Evolutionary conservation across 2,797 vertebrate species (phyloP), one percentile per base, ranked within the genome.

Genomic region (Rhinatrema bivittatum): DNA sequence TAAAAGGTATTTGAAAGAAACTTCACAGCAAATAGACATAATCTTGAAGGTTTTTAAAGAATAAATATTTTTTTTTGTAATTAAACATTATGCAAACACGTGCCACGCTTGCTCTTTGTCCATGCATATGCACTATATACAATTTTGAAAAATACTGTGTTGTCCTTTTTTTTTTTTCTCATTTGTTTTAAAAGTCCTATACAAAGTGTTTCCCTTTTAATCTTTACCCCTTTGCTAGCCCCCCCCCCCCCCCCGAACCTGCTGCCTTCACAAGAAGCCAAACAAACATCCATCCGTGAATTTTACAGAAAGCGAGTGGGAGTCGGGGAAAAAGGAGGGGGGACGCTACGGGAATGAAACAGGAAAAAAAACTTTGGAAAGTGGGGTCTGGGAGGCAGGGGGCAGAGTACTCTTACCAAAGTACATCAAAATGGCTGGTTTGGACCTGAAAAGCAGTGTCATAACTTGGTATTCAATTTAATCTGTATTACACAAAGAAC

Each of bases 61-160:
- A 98, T 98, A 98, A 98, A 97, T 97, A 97, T 92, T 89, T 85
- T 76, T 84, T 69, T 83, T 79, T 87, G 85, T 89, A 89, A 88
- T 90, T 90, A 88, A 90, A 97, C 91, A 93, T 88, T 84, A 95
- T 93, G 90, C 92, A 95, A 96, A 97, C 90, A 93, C 92, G 90
- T 97, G 90, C 91, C 93, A 93, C 90, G 87, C 91, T 89, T 91
- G 90, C 86, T 87, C 85, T 90, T 82, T 89, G 87, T 90, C 87
- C 94, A 97, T 97, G 93, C 91, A 93, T 90, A 94, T 94, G 91
- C 85, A 76, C 88, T 96, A 99, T 98, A 91, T 99, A 98, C 91
- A 97, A 92, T 88, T 85, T 92, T 91, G 90, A 93, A 97, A 98
- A 98, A 97, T 92, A 92, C 86, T 85, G 79, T 80, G 87, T 88